A percentile compares a stretch with the other conserved stretches of the same genome.
Evolutionary conservation across 1,140 invertebrate genomes (phyloP).

Genomic region (Belonocnema kinseyi): DNA sequence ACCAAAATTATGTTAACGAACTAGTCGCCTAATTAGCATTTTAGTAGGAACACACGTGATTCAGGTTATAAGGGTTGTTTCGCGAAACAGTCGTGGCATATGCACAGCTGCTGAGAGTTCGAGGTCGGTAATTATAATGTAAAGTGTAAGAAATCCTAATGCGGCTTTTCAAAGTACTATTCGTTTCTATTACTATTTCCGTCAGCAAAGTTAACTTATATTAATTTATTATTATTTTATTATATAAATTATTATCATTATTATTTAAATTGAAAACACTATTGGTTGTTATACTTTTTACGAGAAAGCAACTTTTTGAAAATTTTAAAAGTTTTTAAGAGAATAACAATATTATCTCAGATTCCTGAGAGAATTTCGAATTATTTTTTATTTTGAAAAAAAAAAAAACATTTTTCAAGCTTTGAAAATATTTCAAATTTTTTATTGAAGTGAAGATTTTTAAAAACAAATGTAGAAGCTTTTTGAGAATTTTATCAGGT

Average conservation of each 20-base stretch:
- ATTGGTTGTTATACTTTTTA: too few relatives aligned
- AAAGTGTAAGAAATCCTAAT: not conserved
- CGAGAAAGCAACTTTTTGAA: too few relatives aligned
- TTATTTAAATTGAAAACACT: not conserved
- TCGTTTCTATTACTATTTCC: constrained; percentile 14
- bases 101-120: constrained; percentile 12
- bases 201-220: constrained; percentile 13
- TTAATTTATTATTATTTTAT: not conserved
- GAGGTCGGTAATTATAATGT: constrained; percentile 10
- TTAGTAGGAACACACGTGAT: not conserved
- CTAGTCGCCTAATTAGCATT: constrained; percentile 13
- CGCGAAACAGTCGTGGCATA: not conserved
- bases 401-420: too few relatives aligned
- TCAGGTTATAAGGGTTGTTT: constrained; percentile 17
- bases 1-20: constrained; percentile 28
- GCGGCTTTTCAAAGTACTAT: not conserved
- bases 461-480: too few relatives aligned
- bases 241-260: not conserved
- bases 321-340: too few relatives aligned
- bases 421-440: too few relatives aligned
- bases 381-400: too few relatives aligned
- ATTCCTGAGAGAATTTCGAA: too few relatives aligned
- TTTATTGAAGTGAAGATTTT: too few relatives aligned
- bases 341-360: too few relatives aligned
- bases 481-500: too few relatives aligned